phyloP scores from a whole-genome alignment of 2,797 vertebrate genomes.

The Xyrichtys novacula region DNA sequence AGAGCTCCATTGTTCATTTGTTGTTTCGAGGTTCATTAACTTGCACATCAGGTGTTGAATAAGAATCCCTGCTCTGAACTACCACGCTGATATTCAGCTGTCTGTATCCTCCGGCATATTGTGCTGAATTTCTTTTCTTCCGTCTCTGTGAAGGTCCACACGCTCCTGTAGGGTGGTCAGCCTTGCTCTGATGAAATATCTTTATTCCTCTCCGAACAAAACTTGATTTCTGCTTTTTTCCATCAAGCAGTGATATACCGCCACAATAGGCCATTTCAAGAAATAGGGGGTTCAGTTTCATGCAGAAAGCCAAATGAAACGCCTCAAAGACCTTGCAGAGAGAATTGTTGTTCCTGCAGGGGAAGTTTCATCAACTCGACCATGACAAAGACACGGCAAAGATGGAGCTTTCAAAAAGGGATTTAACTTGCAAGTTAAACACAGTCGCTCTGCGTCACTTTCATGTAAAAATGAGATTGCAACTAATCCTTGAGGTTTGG shows the following conservation, averaged over 20 bases:
- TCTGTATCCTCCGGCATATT: not conserved
- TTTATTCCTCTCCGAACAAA: conserved; percentile 28
- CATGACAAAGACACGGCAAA: conserved; percentile 48
- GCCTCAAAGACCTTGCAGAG: conserved; percentile 30
- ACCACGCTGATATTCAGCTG: conserved; percentile 5
- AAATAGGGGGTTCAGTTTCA: conserved; percentile 23
- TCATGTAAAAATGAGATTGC: too few relatives aligned
- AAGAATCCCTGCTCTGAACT: conserved; percentile 23
- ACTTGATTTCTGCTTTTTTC: conserved; percentile 23
- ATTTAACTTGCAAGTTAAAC: conserved; percentile 49
- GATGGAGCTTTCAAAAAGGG: conserved; percentile 54
- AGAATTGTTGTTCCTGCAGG: conserved; percentile 25
- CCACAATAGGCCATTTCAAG: conserved; percentile 30
- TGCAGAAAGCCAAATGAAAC: conserved; percentile 29
- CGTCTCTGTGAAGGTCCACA: conserved; percentile 12
- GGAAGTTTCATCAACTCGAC: conserved; percentile 48
- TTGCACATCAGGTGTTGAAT: conserved; percentile 1
- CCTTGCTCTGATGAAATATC: conserved; percentile 18
- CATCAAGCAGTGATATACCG: conserved; percentile 15
- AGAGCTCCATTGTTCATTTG: too few relatives aligned
- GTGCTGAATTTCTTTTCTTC: conserved; percentile 21
- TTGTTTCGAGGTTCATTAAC: too few relatives aligned
- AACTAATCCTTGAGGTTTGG: too few relatives aligned
- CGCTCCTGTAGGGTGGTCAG: conserved; percentile 10
- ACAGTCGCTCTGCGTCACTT: too few relatives aligned